Evolutionary conservation across 2,888 invertebrate species (phyloP).

Genomic region (Teinopalpus imperialis): DNA sequence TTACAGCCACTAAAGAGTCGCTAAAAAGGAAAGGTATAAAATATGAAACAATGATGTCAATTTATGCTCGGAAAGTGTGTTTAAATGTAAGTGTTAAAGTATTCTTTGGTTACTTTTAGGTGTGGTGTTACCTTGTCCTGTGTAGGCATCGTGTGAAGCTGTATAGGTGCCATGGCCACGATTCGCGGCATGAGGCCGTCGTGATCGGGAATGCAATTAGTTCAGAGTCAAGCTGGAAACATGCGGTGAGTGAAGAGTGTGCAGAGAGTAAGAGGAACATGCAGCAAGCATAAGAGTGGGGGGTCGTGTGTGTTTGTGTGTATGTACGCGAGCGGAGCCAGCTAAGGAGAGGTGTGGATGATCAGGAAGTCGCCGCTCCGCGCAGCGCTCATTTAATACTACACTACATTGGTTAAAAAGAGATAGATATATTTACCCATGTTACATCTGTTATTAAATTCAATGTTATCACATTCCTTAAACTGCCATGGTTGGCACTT

Average conservation of each 20-base stretch:
- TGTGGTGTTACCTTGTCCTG: conserved; percentile 75
- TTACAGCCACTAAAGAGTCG: conserved; percentile 67
- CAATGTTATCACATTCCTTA: conserved; percentile 3
- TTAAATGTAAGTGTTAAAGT: conserved; percentile 61
- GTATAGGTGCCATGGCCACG: conserved; percentile 62
- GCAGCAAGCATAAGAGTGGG: conserved; percentile 68
- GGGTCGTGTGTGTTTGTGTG: conserved; percentile 53
- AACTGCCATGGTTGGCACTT: conserved; percentile 16
- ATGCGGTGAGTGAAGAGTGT: conserved; percentile 74
- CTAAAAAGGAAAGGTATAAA: conserved; percentile 82
- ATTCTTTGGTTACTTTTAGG: conserved; percentile 45
- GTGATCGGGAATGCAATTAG: conserved; percentile 82
- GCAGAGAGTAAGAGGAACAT: conserved; percentile 62
- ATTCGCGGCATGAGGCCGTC: conserved; percentile 58
- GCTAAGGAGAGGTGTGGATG: conserved; percentile 63
- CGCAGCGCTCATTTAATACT: conserved; percentile 47
- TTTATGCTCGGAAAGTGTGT: conserved; percentile 66
- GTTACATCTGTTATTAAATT: neutral
- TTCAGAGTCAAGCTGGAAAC: conserved; percentile 66
- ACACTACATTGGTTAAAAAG: conserved; percentile 31
- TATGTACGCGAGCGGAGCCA: conserved; percentile 80
- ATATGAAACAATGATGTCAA: conserved; percentile 77
- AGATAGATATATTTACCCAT: conserved; percentile 14
- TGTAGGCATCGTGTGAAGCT: conserved; percentile 77
- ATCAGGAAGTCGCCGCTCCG: conserved; percentile 60